Base-by-base conservation (phyloP, 2,797 vertebrate genomes). In the Pteronotus mesoamericanus region DNA sequence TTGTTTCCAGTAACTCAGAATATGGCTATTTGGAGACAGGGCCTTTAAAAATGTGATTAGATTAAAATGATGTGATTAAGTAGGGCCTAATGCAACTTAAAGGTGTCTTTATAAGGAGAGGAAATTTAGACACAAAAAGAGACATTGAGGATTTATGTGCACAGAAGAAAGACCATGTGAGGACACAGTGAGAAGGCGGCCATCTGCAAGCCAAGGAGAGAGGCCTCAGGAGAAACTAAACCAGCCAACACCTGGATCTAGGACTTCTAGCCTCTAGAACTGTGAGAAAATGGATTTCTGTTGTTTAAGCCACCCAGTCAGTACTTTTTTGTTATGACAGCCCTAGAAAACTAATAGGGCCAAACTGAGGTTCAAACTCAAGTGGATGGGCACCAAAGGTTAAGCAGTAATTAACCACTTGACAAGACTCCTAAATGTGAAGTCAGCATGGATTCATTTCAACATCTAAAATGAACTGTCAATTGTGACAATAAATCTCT, bases 91-190 rank as follows among this genome's bases (percentile, higher is more conserved):
- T 84, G n/a, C n/a, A n/a, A 29, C 51, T 59, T 69, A n/a, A 69
- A n/a, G 14, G 12, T 51, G 61, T 34, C 59, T 59, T 39, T 51
- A 22, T 48, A 77, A 69, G 16, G 57, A 77, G 51, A 69, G 53
- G 24, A 83, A 37, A 89, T 90, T 14, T 85, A 61, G 59, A 77
- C 69, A 29, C 29, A 77, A 48, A 79, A 89, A 69, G 79, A 85
- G 26, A 26, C 10, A 57, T 32, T 55, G 22, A 75, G 46, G 48
- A 37, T 68, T 37, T 39, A 34, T 29, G 32, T 12, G 26, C 32
- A 66, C 57, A 57, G 59, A 68, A 39, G 18, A 37, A 85, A 85
- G 46, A 46, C 61, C 37, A 34, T 5, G 6, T 64, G 46, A 75
- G 34, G 69, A 64, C 44, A 14, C 69, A n/a, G 32, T 0, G 0